Percentiles rank a stretch among this genome's conserved stretches.
phyloP scores from a whole-genome alignment of 2,888 invertebrate species.

The Amblyteles armatorius region DNA sequence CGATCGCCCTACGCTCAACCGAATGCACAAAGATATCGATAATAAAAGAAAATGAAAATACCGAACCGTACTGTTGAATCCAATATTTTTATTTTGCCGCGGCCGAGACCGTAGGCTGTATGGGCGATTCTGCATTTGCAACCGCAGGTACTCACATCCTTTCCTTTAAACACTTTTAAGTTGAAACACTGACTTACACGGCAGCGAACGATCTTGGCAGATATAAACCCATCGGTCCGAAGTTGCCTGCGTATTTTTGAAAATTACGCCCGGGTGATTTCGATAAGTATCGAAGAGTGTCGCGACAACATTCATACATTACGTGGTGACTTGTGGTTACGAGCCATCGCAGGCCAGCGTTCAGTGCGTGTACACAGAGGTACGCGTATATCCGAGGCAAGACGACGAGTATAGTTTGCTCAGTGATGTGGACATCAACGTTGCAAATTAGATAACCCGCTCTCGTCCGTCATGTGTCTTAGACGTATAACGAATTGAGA shows the following conservation, averaged over 20 bases:
- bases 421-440: slow-evolving; percentile 76
- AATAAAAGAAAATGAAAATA: neutral
- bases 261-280: neutral
- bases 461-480: slow-evolving; percentile 72
- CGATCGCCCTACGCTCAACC: neutral
- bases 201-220: neutral
- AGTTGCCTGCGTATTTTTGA: neutral
- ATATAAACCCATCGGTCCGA: neutral
- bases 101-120: too few relatives aligned
- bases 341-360: neutral
- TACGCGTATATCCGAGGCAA: neutral
- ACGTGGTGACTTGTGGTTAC: slow-evolving; percentile 35
- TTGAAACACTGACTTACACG: too few relatives aligned
- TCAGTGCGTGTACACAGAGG: neutral
- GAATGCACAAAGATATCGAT: slow-evolving; percentile 7
- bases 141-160: too few relatives aligned
- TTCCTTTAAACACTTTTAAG: neutral
- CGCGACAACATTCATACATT: slow-evolving; percentile 12
- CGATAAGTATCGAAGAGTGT: slow-evolving; percentile 12
- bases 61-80: neutral
- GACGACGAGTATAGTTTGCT: slow-evolving; percentile 5
- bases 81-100: neutral
- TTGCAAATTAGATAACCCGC: slow-evolving; percentile 79
- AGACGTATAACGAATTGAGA: slow-evolving; percentile 10
- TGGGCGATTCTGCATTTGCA: too few relatives aligned